These are phyloP conservation scores for Anoplius nigerrimus DNA, from an alignment of 2,888 invertebrate species.

Conservation along the genomic window DNA sequence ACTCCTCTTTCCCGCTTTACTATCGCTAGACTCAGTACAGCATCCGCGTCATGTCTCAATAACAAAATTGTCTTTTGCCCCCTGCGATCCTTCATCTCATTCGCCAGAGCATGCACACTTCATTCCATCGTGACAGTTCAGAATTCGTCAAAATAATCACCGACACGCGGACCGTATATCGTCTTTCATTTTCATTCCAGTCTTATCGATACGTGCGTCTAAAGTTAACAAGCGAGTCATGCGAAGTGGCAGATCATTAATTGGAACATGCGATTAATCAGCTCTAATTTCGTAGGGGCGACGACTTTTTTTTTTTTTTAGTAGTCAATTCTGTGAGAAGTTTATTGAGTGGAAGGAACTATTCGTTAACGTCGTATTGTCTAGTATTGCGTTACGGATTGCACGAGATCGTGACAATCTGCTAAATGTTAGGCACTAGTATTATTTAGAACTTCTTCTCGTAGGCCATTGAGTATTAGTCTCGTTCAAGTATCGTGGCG, in stretches of 20 bases:
- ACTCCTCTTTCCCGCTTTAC: background rate
- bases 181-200: too few species aligned
- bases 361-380: too few species aligned
- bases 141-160: constrained; percentile 34
- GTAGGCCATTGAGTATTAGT: too few species aligned
- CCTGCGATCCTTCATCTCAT: constrained; percentile 34
- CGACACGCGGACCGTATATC: background rate
- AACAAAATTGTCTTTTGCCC: constrained; percentile 44
- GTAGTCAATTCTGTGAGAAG: too few species aligned
- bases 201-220: too few species aligned
- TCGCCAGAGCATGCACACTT: constrained; percentile 45
- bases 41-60: constrained; percentile 8
- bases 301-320: background rate
- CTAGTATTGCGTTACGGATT: too few species aligned
- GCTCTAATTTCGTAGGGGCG: background rate
- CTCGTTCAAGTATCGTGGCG: too few species aligned
- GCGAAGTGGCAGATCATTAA: background rate
- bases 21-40: constrained; percentile 5
- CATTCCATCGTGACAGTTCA: constrained; percentile 34
- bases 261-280: background rate
- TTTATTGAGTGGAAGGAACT: too few species aligned
- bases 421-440: background rate
- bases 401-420: background rate
- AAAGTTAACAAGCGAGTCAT: too few species aligned
- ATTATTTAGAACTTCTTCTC: background rate